Evolutionary conservation across 2,113 vertebrate genomes (phyloP), one percentile per base, ranked within the genome.

Genomic region (Gymnobelideus leadbeateri): DNA sequence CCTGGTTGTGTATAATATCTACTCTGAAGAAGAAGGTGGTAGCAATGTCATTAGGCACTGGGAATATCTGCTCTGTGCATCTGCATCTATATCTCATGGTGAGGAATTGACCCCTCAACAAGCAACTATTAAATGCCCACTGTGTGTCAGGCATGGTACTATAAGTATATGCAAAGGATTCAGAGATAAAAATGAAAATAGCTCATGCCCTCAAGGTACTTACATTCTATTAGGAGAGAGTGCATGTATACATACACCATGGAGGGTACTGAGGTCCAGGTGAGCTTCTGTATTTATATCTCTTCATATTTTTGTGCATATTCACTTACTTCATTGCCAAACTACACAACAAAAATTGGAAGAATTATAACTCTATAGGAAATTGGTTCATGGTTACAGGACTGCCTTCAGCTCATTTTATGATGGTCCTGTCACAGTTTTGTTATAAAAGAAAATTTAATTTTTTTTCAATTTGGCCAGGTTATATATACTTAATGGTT

Each of bases 391-490:
- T 57, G 11, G 46, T 84, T 89, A 93, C 51, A 53, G 47, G 25
- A 6, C 12, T 92, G 12, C 21, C n/a, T 95, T 37, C 77, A 8
- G 24, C 12, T 0, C n/a, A 3, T 68, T 68, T 37, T 77, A 51
- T 93, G n/a, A 52, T 47, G 3, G 1, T 31, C 2, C 28, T 43
- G 0, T 53, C 26, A 68, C 57, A 84, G 51, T 37, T 57, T 23
- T 10, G 5, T 31, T 8, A 90, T 26, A 84, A 51, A 8, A 93
- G 5, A 47, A 28, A 89, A 90, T 92, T 53, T 55, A 3, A 51
- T 94, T 93, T 94, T 91, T 93, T 91, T 94, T 93, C 55, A 91
- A 53, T 25, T 47, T 57, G 53, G 43, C 57, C 9, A 31, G 31
- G 10, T 19, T 57, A 90, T 89, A 24, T n/a, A 0, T 14, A 46